These are phyloP conservation scores for Eurystomus gularis DNA, from an alignment of 2,113 vertebrate species.

Conservation along the genomic window DNA sequence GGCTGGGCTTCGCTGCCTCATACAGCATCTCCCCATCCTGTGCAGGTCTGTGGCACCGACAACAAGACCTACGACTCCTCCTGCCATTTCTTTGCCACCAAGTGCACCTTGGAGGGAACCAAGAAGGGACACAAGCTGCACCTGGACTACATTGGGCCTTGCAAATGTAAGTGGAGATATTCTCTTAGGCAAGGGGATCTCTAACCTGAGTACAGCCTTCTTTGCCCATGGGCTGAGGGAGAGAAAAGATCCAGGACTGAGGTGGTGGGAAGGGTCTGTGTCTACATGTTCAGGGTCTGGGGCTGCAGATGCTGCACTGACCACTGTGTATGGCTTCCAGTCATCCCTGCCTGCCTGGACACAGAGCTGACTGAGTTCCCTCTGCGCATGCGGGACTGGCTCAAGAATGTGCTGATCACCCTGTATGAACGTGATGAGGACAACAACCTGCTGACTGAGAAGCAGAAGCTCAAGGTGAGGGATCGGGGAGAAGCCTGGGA, in stretches of 20 bases:
- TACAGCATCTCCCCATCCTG: background rate
- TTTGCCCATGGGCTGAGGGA: background rate
- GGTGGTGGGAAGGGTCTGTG: background rate
- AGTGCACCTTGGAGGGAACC: conserved; percentile 96
- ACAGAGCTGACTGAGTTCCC: conserved; percentile 93
- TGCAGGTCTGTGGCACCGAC: conserved; percentile 93
- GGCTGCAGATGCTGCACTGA: background rate
- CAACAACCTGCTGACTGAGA: conserved; percentile 96
- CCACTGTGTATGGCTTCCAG: conserved; percentile 59
- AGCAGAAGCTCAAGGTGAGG: conserved; percentile 94
- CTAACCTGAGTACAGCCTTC: background rate
- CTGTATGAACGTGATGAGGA: conserved; percentile 91
- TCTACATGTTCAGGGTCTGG: background rate
- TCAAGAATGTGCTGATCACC: conserved; percentile 97
- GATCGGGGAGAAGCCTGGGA: background rate
- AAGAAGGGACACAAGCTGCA: conserved; percentile 99
- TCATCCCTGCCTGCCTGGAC: conserved; percentile 89
- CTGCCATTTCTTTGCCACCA: conserved; percentile 98
- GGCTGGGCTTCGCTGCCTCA: background rate
- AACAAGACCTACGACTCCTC: conserved; percentile 97
- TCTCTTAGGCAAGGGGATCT: background rate
- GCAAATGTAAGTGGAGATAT: conserved; percentile 86
- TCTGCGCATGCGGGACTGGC: conserved; percentile 98
- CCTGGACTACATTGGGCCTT: conserved; percentile 97
- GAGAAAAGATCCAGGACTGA: background rate